Evolutionary conservation across 2,888 invertebrate genomes (phyloP), one percentile per base, ranked within the genome.

Genomic region (Zygothrica quintamaculata): DNA sequence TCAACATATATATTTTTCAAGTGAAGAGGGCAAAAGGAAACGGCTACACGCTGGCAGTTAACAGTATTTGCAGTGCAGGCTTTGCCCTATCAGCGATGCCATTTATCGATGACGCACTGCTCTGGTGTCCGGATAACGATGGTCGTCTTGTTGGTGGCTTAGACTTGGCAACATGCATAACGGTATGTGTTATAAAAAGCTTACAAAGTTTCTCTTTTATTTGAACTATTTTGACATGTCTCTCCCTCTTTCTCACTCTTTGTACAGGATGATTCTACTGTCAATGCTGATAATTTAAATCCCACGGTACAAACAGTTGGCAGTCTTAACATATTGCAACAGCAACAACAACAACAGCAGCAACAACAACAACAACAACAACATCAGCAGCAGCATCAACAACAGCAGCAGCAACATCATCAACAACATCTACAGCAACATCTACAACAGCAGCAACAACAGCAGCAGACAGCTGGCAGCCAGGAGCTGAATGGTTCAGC

Each of bases 121-220:
- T 96, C 91, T 97, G 97, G 97, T 96, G 97, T 93, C 96, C 96
- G 90, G 97, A 97, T 93, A 97, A 96, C 92, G 97, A 97, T 93
- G 96, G 96, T 92, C 97, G 96, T 92, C 96, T 97, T 95, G 96
- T 97, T 89, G 90, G 90, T 78, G 90, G 90, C 60, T 86, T 90
- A 88, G 97, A 97, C 91, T 93, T 97, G 90, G 95, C 96, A 86
- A 95, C 95, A 91, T 97, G 97, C 92, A 94, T 97, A 89, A 95
- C 96, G 94, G 97, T 96, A 90, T 91, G 82, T n/a, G n/a, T n/a
- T n/a, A n/a, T n/a, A n/a, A n/a, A n/a, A n/a, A n/a, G n/a, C n/a
- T 73, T 29, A 3, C 0, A 3, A 9, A 5, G 34, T 5, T 13
- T 4, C 1, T 8, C 5, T 1, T 7, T 22, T 6, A 18, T 12